Conservation (phyloP, 2,888 invertebrate genomes). For the Timema podura region DNA sequence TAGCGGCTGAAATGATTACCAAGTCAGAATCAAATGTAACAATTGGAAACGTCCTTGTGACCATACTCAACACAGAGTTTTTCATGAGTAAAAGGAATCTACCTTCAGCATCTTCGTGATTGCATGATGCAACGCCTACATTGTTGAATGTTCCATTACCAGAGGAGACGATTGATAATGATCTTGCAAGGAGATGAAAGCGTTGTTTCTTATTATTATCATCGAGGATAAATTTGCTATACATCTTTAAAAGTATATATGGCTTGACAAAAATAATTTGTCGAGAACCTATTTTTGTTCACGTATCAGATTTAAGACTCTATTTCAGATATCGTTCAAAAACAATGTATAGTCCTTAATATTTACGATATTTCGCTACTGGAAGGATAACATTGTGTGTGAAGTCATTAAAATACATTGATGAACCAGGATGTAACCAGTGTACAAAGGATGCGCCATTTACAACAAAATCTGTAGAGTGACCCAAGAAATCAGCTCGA, state of each 20-base stretch:
- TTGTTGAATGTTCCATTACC: neutral
- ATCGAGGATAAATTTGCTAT: constrained; percentile 8
- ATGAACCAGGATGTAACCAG: neutral
- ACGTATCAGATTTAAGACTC: constrained; percentile 8
- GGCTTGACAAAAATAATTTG: neutral
- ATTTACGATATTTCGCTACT: neutral
- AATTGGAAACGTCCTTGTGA: neutral
- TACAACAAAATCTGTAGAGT: constrained; percentile 5
- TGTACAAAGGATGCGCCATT: neutral
- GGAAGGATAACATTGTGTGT: constrained; percentile 5
- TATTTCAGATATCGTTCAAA: neutral
- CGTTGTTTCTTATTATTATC: neutral
- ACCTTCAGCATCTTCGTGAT: constrained; percentile 4
- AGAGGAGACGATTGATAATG: neutral
- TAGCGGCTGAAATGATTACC: constrained; percentile 9
- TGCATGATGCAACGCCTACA: constrained; percentile 6
- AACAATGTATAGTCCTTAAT: neutral
- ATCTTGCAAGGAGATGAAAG: constrained; percentile 3
- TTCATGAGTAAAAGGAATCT: constrained; percentile 6
- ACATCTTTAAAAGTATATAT: neutral
- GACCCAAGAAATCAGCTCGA: neutral
- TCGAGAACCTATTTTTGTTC: constrained; percentile 7
- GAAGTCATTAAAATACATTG: neutral
- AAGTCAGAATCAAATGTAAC: constrained; percentile 4
- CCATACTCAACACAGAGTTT: neutral